Evolutionary conservation across 2,797 vertebrate species (phyloP).

Genomic region (Lepus oiostolus): DNA sequence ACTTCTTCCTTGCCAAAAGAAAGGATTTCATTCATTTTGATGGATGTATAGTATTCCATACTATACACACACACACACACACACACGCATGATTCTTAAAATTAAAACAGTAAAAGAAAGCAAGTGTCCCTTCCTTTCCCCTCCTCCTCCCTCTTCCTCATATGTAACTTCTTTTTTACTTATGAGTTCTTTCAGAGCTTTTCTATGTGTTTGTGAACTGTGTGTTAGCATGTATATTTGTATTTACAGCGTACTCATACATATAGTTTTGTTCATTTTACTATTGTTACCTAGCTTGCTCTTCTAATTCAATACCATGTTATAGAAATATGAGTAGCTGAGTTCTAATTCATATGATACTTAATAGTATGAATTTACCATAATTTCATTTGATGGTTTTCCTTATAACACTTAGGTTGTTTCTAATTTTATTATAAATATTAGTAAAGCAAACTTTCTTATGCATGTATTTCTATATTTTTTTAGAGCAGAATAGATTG

Average conservation of each 20-base stretch:
- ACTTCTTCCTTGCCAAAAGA: too few species aligned
- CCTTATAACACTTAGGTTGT: neutral
- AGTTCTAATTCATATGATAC: neutral
- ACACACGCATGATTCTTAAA: neutral
- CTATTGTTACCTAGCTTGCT: neutral
- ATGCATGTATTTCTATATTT: neutral
- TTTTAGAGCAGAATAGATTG: neutral
- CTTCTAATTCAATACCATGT: neutral
- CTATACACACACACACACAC: too few species aligned
- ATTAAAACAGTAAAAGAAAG: neutral
- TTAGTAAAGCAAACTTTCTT: neutral
- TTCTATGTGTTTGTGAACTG: neutral
- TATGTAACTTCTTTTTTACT: neutral
- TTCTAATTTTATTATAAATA: slow-evolving; percentile 11
- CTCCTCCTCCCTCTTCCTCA: neutral
- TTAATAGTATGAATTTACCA: neutral
- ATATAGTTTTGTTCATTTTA: neutral
- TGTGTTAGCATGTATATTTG: neutral
- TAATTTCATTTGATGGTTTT: slow-evolving; percentile 27
- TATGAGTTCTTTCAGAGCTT: neutral
- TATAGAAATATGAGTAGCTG: neutral
- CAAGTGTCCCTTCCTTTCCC: neutral
- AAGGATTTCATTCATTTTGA: too few species aligned
- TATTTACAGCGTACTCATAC: neutral
- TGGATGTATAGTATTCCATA: too few species aligned